Conservation (phyloP, 2,888 invertebrate species). For the Melieria crassipennis region DNA sequence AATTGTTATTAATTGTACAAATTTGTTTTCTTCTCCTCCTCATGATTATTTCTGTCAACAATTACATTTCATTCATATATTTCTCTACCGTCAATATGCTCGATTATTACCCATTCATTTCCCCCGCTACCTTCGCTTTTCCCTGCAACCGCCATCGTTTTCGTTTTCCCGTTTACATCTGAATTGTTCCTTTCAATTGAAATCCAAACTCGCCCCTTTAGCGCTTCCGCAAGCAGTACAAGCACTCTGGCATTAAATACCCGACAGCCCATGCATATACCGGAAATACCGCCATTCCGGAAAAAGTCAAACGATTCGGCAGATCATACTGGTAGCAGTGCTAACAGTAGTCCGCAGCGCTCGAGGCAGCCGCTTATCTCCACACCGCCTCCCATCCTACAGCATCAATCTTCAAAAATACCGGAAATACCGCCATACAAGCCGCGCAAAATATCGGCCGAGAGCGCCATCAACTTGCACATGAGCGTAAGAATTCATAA, state of each 20-base stretch:
- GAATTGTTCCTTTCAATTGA: background rate
- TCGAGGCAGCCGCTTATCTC: slow-evolving; percentile 46
- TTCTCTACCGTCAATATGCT: background rate
- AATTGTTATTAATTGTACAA: no score
- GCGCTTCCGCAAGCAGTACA: slow-evolving; percentile 56
- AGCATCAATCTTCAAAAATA: slow-evolving; percentile 56
- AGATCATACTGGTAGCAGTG: slow-evolving; percentile 59
- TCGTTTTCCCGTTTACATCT: slow-evolving; percentile 14
- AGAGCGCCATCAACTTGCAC: slow-evolving; percentile 65
- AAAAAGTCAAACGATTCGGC: slow-evolving; percentile 63
- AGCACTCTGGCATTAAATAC: slow-evolving; percentile 58
- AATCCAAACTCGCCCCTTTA: slow-evolving; percentile 39
- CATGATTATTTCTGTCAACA: no score
- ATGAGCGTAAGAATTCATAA: slow-evolving; percentile 59
- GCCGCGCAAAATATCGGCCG: slow-evolving; percentile 69
- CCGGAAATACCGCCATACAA: slow-evolving; percentile 69
- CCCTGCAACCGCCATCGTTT: slow-evolving; percentile 5
- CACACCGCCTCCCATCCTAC: slow-evolving; percentile 46
- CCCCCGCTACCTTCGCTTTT: background rate
- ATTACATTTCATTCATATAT: background rate
- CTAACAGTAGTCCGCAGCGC: slow-evolving; percentile 61
- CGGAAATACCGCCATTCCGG: slow-evolving; percentile 66
- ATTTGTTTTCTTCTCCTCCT: no score
- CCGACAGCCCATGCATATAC: slow-evolving; percentile 64
- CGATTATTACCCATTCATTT: background rate